These are phyloP conservation scores for Eptatretus burgeri DNA, from an alignment of 2,113 vertebrate genomes.

Conservation along the genomic window DNA sequence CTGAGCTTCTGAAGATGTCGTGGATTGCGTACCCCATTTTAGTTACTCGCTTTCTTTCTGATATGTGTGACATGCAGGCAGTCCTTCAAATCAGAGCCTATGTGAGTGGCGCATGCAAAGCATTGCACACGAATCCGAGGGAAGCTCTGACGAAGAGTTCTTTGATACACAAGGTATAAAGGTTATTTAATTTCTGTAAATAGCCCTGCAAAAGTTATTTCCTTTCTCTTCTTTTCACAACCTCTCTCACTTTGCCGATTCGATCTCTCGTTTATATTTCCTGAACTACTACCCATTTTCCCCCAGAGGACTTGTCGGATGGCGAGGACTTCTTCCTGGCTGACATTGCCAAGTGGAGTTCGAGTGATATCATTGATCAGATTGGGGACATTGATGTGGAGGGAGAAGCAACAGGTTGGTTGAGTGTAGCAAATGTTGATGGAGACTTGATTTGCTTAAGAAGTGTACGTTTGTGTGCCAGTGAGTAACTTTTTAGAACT, in stretches of 20 bases:
- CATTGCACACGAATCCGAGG: slow-evolving; percentile 66
- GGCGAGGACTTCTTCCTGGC: slow-evolving; percentile 48
- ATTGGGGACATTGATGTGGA: slow-evolving; percentile 24
- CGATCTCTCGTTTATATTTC: no score
- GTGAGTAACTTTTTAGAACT: no score
- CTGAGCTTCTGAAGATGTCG: no score
- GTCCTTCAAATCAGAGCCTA: slow-evolving; percentile 61
- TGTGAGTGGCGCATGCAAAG: slow-evolving; percentile 94
- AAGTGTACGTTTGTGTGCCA: no score
- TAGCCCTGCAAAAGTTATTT: no score
- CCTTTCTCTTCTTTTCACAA: neutral
- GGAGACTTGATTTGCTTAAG: no score
- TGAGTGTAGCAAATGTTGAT: no score
- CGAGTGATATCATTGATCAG: slow-evolving; percentile 77
- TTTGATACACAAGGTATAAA: slow-evolving; percentile 63
- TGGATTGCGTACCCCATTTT: no score
- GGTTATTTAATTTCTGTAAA: no score
- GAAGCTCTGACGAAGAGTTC: slow-evolving; percentile 78
- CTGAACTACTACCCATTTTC: no score
- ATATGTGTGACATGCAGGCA: slow-evolving; percentile 20
- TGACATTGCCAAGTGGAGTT: slow-evolving; percentile 73
- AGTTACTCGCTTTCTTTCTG: no score
- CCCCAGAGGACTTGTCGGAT: slow-evolving; percentile 53
- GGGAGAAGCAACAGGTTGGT: no score
- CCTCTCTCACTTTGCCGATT: neutral